Conservation (phyloP, 2,113 vertebrate genomes). For the Toxotes jaculatrix region DNA sequence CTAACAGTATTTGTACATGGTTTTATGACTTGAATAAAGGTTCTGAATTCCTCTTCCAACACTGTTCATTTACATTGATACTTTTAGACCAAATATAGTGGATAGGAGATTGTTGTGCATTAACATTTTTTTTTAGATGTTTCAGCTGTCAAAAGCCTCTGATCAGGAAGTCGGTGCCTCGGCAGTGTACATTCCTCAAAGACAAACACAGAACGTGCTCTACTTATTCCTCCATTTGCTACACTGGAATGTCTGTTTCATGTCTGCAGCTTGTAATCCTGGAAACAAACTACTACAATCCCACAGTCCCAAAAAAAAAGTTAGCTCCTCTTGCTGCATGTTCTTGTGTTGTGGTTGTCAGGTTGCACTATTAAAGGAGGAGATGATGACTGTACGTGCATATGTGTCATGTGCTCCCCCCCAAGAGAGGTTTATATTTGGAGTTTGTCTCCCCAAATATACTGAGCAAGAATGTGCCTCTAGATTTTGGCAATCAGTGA, state of each 20-base stretch:
- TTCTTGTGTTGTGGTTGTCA: conserved; percentile 40
- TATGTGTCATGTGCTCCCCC: conserved; percentile 35
- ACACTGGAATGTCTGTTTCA: background rate
- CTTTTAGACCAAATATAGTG: background rate
- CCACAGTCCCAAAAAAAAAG: background rate
- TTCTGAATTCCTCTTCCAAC: background rate
- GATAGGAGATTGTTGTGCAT: background rate
- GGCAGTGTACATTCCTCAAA: conserved; percentile 11
- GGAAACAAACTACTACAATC: conserved; percentile 1
- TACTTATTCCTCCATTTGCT: conserved; percentile 25
- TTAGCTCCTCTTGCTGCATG: conserved; percentile 19
- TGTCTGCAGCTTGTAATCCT: conserved; percentile 25
- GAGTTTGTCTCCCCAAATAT: conserved; percentile 57
- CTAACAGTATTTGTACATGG: background rate
- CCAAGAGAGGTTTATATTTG: conserved; percentile 61
- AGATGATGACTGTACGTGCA: conserved; percentile 44
- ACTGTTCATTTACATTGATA: background rate
- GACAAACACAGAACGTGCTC: conserved; percentile 2
- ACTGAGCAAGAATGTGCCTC: conserved; percentile 52
- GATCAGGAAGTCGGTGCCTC: conserved; percentile 22
- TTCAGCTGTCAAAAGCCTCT: conserved; percentile 3
- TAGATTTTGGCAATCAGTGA: conserved; percentile 50
- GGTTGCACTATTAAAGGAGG: conserved; percentile 25
- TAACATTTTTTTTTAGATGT: background rate
- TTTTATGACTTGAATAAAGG: background rate